Conservation (phyloP, 2,888 invertebrate species). For the Heterodera filipjevi region DNA sequence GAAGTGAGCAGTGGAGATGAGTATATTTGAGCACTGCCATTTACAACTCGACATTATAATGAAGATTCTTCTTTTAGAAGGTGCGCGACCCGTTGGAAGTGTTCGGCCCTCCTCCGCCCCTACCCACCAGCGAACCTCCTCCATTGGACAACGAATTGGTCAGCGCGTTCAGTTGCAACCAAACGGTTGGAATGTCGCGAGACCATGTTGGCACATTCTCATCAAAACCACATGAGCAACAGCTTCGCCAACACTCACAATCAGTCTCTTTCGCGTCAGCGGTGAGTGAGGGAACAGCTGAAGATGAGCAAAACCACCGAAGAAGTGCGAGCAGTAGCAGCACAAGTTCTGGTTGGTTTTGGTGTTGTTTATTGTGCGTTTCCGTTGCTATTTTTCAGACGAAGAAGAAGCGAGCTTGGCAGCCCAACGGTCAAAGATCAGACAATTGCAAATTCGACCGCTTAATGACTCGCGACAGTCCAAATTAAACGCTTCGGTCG, state of each 20-base stretch:
- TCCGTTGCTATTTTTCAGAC: constrained; percentile 17
- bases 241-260: background rate
- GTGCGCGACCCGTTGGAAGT: constrained; percentile 21
- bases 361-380: background rate
- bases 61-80: background rate
- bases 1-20: background rate
- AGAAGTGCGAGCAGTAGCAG: constrained; percentile 11
- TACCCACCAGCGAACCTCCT: constrained; percentile 35
- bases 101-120: constrained; percentile 35
- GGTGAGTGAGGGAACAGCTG: constrained; percentile 2
- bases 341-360: constrained; percentile 24
- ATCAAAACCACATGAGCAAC: background rate
- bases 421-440: constrained; percentile 47
- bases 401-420: constrained; percentile 39
- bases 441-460: constrained; percentile 46
- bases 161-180: background rate
- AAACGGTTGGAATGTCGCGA: background rate
- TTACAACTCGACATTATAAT: no score
- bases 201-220: background rate
- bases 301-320: background rate
- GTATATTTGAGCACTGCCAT: no score
- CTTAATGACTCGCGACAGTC: constrained; percentile 36
- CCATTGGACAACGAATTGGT: constrained; percentile 22
- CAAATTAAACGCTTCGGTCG: constrained; percentile 50
- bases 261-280: constrained; percentile 19